These are phyloP conservation scores for Anoplius nigerrimus DNA, from an alignment of 2,888 invertebrate genomes.

Conservation along the genomic window DNA sequence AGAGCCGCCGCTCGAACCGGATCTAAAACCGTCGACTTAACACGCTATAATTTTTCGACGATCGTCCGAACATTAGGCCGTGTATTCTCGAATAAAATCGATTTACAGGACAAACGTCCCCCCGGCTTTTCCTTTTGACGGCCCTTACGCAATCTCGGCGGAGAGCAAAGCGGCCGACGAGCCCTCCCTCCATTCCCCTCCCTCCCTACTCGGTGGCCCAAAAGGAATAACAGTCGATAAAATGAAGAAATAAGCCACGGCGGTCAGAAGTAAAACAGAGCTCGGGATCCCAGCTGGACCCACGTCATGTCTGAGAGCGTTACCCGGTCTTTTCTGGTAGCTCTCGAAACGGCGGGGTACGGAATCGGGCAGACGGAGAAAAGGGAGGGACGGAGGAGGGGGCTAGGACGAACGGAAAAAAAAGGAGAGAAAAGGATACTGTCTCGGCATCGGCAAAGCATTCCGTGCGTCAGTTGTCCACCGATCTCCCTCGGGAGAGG, in stretches of 20 bases:
- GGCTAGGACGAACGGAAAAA: conserved; percentile 33
- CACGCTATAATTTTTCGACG: conserved; percentile 33
- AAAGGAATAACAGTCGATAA: not conserved
- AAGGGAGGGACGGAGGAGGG: no score
- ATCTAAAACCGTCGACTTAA: conserved; percentile 34
- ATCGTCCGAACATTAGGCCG: not conserved
- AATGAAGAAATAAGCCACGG: conserved; percentile 1
- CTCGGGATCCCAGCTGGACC: not conserved
- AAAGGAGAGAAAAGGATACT: conserved; percentile 18
- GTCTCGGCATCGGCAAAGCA: conserved; percentile 66
- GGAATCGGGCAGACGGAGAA: not conserved
- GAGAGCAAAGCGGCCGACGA: no score
- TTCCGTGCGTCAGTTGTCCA: conserved; percentile 66
- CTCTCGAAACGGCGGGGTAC: not conserved
- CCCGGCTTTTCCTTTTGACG: no score
- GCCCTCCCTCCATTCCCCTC: no score
- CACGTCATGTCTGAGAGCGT: conserved; percentile 3
- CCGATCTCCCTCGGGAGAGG: conserved; percentile 14
- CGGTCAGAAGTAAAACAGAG: no score
- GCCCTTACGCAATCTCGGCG: no score
- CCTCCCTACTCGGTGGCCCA: no score
- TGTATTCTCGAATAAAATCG: conserved; percentile 28
- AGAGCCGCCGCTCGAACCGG: not conserved
- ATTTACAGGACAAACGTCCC: conserved; percentile 9
- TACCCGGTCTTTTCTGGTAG: conserved; percentile 6